Evolutionary conservation across 2,888 invertebrate species (phyloP).

Genomic region (Cantharis rustica): DNA sequence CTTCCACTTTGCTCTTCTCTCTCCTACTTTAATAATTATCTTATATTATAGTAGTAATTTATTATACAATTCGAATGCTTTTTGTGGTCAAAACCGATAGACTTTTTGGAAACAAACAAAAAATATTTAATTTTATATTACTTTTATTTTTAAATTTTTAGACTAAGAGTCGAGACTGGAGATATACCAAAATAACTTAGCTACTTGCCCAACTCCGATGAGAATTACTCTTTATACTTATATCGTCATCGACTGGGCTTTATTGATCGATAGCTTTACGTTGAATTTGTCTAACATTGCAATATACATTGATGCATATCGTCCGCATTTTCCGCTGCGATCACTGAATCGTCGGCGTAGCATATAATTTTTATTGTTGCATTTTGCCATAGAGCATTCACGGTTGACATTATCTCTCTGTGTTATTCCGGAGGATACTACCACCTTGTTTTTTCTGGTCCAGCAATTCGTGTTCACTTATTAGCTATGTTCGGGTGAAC

Average conservation of each 20-base stretch:
- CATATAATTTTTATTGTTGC: not conserved
- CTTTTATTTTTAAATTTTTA: too few species aligned
- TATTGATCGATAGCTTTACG: not conserved
- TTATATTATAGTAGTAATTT: too few species aligned
- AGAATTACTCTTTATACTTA: not conserved
- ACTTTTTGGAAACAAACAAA: too few species aligned
- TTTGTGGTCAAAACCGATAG: too few species aligned
- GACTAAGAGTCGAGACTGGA: too few species aligned
- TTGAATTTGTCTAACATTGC: not conserved
- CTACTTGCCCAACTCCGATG: too few species aligned
- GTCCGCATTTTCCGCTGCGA: not conserved
- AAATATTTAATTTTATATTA: too few species aligned
- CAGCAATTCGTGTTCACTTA: not conserved
- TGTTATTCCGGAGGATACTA: not conserved
- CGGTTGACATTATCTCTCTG: not conserved
- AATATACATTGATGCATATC: not conserved
- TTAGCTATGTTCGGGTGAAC: not conserved
- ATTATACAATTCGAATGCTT: too few species aligned
- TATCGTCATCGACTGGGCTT: not conserved
- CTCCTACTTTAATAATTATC: too few species aligned
- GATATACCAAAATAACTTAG: too few species aligned
- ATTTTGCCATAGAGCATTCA: not conserved
- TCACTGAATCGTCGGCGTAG: not conserved
- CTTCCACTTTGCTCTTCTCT: too few species aligned
- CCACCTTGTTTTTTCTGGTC: not conserved